Evolutionary conservation across 2,113 vertebrate genomes (phyloP), one percentile per base, ranked within the genome.

Genomic region (Takifugu bimaculatus): DNA sequence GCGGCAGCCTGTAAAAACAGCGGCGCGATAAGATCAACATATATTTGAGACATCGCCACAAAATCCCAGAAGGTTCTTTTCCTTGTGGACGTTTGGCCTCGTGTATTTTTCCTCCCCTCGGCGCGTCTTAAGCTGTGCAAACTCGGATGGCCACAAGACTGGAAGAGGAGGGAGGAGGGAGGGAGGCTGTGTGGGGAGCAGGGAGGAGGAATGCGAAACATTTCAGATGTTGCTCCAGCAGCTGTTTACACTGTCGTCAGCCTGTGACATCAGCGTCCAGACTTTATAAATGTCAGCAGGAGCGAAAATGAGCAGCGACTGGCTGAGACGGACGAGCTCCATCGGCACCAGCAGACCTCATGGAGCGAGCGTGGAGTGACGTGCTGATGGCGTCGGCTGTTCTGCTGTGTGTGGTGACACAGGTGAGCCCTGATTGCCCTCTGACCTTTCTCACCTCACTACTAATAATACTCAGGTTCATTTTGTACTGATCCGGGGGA

Each of bases 191-290:
- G 70, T 62, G 55, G 35, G 64, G 86, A 78, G 80, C 60, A 73
- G 79, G 77, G 83, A 82, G 85, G 85, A 89, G 88, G 91, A 92
- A 92, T 91, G 87, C 71, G 73, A 91, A 91, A 85, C 88, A 92
- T 92, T 88, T 90, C 73, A 83, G 81, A 88, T 88, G 78, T 78
- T 3, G 65, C 57, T 88, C 86, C 83, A 78, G 75, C 59, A 74
- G 61, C 72, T 90, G 89, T 92, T 91, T 91, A 90, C 91, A 86
- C 80, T 63, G 82, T 67, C 83, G 86, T 81, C 89, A 78, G 83
- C 67, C 84, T 27, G 73, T 92, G 91, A 92, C 90, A 90, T 92
- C 90, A 89, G 79, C 79, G 76, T 75, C 75, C 60, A 63, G 80
- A 89, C 89, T 85, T 90, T 88, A 90, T 90, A 92, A 92, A 90